Conservation (phyloP, 2,113 vertebrate species). For the Speoplatyrhinus poulsoni region DNA sequence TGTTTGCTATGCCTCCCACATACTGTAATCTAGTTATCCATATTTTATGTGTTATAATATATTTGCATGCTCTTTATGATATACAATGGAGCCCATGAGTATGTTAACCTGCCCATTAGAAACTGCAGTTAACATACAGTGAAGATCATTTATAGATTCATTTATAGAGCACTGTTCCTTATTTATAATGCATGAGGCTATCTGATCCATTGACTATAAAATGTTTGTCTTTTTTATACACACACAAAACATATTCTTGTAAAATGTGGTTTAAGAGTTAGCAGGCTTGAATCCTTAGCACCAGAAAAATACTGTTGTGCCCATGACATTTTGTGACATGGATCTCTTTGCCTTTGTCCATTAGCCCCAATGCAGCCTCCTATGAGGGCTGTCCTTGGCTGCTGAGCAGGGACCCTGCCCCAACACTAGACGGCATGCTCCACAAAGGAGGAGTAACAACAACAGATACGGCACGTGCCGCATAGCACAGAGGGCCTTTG, state of each 20-base stretch:
- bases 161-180: slow-evolving; percentile 30
- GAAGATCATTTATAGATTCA: slow-evolving; percentile 18
- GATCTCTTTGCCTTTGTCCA: slow-evolving; percentile 36
- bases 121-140: slow-evolving; percentile 29
- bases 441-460: slow-evolving; percentile 43
- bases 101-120: slow-evolving; percentile 47
- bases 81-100: slow-evolving; percentile 25
- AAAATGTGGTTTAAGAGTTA: no score
- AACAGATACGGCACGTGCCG: slow-evolving; percentile 5
- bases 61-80: slow-evolving; percentile 60
- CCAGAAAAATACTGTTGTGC: no score
- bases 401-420: slow-evolving; percentile 54
- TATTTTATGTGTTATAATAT: slow-evolving; percentile 49
- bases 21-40: slow-evolving; percentile 39
- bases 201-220: slow-evolving; percentile 18
- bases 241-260: no score
- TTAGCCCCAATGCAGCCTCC: slow-evolving; percentile 30
- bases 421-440: slow-evolving; percentile 35
- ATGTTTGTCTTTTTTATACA: slow-evolving; percentile 25
- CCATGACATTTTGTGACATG: not conserved
- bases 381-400: slow-evolving; percentile 56
- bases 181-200: slow-evolving; percentile 51
- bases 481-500: slow-evolving; percentile 23
- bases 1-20: slow-evolving; percentile 53
- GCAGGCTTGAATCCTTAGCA: no score